These are phyloP conservation scores for Otocyon megalotis DNA, from an alignment of 2,113 vertebrate species.

Conservation along the genomic window DNA sequence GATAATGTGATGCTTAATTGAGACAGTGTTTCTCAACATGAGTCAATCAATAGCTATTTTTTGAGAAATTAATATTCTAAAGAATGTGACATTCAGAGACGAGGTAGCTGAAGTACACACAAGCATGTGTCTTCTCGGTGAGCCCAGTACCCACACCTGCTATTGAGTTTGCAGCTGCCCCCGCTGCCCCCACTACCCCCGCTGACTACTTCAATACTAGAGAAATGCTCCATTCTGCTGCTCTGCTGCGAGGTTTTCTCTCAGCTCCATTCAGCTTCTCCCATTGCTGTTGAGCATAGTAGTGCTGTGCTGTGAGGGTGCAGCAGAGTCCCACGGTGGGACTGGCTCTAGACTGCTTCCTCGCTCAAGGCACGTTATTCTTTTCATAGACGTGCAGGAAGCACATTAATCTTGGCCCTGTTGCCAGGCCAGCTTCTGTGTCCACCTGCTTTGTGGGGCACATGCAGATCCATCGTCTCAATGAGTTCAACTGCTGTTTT, in stretches of 20 bases:
- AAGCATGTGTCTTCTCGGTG: not conserved
- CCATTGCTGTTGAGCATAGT: not conserved
- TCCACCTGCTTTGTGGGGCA: not conserved
- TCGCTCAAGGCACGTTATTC: fast-evolving
- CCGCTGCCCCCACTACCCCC: no score
- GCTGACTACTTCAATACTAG: not conserved
- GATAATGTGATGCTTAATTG: not conserved
- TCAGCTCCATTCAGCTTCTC: not conserved
- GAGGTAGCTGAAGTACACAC: not conserved
- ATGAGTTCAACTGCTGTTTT: not conserved
- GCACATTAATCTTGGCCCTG: not conserved
- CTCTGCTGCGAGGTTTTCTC: not conserved
- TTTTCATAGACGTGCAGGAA: not conserved
- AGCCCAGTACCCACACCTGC: not conserved
- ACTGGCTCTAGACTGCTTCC: not conserved
- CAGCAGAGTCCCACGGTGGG: no score
- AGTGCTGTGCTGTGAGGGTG: not conserved
- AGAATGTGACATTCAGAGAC: not conserved
- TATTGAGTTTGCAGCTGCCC: not conserved
- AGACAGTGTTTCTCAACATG: not conserved
- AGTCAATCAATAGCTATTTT: not conserved
- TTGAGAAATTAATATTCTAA: not conserved
- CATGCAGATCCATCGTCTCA: not conserved
- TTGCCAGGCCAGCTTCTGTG: not conserved
- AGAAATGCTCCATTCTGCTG: not conserved